Evolutionary conservation across 1,140 invertebrate genomes (phyloP).

Genomic region (Habropoda laboriosa): DNA sequence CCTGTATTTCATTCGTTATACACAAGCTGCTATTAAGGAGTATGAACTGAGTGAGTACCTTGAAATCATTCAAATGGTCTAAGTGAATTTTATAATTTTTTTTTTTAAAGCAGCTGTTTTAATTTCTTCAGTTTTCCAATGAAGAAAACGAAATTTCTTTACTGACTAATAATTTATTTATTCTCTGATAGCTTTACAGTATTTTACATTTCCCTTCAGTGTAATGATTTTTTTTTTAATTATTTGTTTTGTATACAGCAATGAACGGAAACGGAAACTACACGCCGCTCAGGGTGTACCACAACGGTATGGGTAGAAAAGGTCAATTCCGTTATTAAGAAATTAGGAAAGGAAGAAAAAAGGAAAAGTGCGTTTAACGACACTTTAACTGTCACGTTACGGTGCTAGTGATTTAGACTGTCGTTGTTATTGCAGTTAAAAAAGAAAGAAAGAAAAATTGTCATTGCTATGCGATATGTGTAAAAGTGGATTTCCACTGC

Average conservation of each 20-base stretch:
- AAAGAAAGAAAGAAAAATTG: not conserved
- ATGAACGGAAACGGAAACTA: constrained; percentile 88
- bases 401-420: constrained; percentile 41
- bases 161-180: not conserved
- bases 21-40: constrained; percentile 71
- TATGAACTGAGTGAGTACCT: constrained; percentile 69
- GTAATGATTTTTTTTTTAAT: constrained; percentile 1
- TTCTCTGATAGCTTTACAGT: constrained; percentile 1
- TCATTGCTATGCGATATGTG: constrained; percentile 29
- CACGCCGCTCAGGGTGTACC: constrained; percentile 89
- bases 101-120: too few species aligned
- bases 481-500: not conserved
- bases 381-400: constrained; percentile 45
- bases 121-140: too few species aligned
- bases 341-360: constrained; percentile 9
- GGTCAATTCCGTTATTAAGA: constrained; percentile 89
- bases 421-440: constrained; percentile 33
- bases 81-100: too few species aligned
- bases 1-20: constrained; percentile 22
- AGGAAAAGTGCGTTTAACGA: constrained; percentile 27
- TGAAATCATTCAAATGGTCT: too few species aligned
- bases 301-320: constrained; percentile 89
- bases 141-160: too few species aligned
- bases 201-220: not conserved
- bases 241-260: constrained; percentile 77